Evolutionary conservation across 2,888 invertebrate genomes (phyloP), one percentile per base, ranked within the genome.

Genomic region (Tholera decimalis): DNA sequence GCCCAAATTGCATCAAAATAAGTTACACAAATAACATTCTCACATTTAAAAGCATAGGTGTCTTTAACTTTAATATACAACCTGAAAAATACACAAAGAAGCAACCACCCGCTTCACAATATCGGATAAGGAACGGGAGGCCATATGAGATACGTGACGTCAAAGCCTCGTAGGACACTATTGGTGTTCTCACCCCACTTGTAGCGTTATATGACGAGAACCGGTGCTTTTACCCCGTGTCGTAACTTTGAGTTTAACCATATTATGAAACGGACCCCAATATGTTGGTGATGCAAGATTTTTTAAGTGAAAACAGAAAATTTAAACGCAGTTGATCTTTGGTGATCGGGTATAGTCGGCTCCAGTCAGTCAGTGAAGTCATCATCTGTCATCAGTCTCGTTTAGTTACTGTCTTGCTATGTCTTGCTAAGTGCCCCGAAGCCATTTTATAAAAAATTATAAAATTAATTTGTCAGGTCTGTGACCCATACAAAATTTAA

Each of bases 121-220:
- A 84, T 80, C 64, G 82, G 68, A 67, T 69, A 80, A 80, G 28
- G 47, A 13, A 47, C 5, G 26, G 26, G 18, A 24, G 72, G 79
- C 71, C 64, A 69, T 83, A 82, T 83, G 83, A 85, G 77, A 80
- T 83, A 87, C 82, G 83, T 83, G 86, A 84, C 80, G 76, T 81
- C 84, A 82, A 73, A 85, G 78, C 67, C 24, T 68, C 41, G 33
- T 46, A 74, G 60, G 57, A 73, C 57, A 70, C 72, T 78, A 75
- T 81, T 81, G 80, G 77, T 69, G 59, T 77, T 81, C 60, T 37
- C 59, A 75, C 66, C 61, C 72, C 47, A 68, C 64, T 76, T 63
- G 75, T 65, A 72, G 62, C 39, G 46, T 46, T 43, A 80, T 79
- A 82, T 78, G 66, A 78, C 55, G 61, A 47, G 47, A 28, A 68